Conservation (phyloP, 1,140 invertebrate species). For the Heliconius hermathena region DNA sequence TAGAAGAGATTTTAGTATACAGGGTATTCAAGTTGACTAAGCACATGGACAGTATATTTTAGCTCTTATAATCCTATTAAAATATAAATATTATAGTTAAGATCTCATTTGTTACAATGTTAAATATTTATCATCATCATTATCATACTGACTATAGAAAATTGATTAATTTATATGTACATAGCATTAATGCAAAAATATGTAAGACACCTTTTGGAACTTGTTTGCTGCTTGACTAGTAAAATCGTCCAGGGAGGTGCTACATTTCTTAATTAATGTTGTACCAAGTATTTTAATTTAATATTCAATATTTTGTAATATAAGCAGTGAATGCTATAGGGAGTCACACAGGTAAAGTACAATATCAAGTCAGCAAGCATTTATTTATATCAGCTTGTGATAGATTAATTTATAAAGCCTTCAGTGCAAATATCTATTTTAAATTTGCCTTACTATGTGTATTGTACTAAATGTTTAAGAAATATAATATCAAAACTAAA, state of each 20-base stretch:
- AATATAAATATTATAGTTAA: constrained; percentile 28
- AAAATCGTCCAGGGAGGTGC: constrained; percentile 41
- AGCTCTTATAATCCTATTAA: constrained; percentile 37
- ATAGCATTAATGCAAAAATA: constrained; percentile 22
- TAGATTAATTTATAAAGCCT: constrained; percentile 12
- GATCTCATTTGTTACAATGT: constrained; percentile 35
- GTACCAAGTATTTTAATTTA: constrained; percentile 5
- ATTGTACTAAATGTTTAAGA: constrained; percentile 10
- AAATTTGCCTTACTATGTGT: constrained; percentile 32
- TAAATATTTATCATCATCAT: constrained; percentile 38
- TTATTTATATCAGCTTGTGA: neutral
- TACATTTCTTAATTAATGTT: constrained; percentile 33
- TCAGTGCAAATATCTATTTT: constrained; percentile 32
- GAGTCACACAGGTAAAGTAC: neutral
- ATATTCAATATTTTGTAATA: constrained; percentile 13
- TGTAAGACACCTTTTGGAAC: constrained; percentile 34
- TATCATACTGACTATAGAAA: constrained; percentile 27
- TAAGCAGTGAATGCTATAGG: neutral
- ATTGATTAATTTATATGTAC: constrained; percentile 29
- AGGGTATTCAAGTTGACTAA: constrained; percentile 49
- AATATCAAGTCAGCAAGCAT: constrained; percentile 12
- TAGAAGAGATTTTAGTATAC: constrained; percentile 45
- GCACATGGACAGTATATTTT: constrained; percentile 38
- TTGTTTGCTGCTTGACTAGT: constrained; percentile 37
- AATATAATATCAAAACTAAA: constrained; percentile 17